Base-by-base conservation (phyloP, 2,797 vertebrate species). In the Pseudochromis fuscus region DNA sequence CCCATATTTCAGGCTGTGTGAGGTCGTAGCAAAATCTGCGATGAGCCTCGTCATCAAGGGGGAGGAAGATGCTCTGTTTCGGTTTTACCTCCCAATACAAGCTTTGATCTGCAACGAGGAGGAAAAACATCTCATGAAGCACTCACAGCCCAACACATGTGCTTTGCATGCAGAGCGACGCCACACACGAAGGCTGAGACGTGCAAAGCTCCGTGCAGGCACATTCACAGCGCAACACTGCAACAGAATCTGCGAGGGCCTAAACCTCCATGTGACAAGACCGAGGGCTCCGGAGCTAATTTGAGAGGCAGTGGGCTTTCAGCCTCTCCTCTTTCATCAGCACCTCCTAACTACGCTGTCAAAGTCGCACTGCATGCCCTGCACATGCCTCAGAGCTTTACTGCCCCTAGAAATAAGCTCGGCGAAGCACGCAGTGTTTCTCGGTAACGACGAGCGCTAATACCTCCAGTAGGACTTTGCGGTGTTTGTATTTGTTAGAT, bases 311-410 rank as follows among this genome's bases (percentile, higher is more conserved):
- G 67, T 71, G 67, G 84, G 78, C 83, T 84, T 81, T 67, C 53
- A 82, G 84, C 83, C 84, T 94, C 93, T 94, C 92, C 61, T 73
- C 89, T 94, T 94, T 95, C 93, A 93, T 93, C 91, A 91, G 81
- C 87, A 88, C 88, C 89, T 93, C 91, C 90, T 94, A 94, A 95
- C 90, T 89, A 94, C 70, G 45, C 91, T 93, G 93, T 94, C 93
- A 93, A 88, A 91, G 67, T 67, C 40, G 30, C 63, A 56, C 33
- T 45, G 79, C 82, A 51, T 76, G 75, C 72, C 77, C 73, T 45
- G 50, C 79, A 79, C 73, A 88, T 85, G 86, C 82, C 82, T 67
- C 66, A 31, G 67, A 81, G 75, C 79, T 80, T 88, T 84, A 52
- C 82, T 82, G 77, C 55, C 70, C 74, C 84, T 87, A 73, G 78